Base-by-base conservation (phyloP, 2,797 vertebrate genomes). In the Anguilla obscura region DNA sequence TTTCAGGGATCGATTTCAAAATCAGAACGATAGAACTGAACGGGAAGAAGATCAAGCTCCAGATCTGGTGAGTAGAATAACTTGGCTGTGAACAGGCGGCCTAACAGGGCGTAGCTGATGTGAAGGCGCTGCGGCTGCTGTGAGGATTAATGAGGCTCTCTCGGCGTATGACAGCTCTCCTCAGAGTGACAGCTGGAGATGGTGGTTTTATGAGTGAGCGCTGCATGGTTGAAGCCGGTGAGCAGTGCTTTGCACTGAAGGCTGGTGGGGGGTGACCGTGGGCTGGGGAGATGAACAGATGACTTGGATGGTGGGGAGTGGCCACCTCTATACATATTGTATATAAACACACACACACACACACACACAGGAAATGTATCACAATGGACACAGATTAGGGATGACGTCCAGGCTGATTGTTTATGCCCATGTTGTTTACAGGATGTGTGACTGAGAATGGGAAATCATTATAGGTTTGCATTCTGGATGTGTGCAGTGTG, bases 1-100 rank as follows among this genome's bases (percentile, higher is more conserved):
- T 95, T 92, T 30, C 95, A 99, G 99, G 99, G 91, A 99, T 99
- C 82, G 99, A 99, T 94, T 99, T 99, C 92, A 99, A 99, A 96
- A 99, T 99, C 95, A 95, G 98, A 94, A 99, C 99, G 71, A 97
- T 99, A 94, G 98, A 99, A 93, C 94, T 99, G 90, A 98, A 99
- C 89, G 99, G 99, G 87, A 99, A 99, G 95, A 97, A 98, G 95
- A 99, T 99, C 92, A 99, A 99, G 92, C 97, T 99, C 89, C 99
- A 99, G 24, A 99, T 99, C 92, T 99, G 98, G 99, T 99, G 94
- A 97, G 97, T 96, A 10, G 9, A 45, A 9, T 4, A 6, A 21
- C 4, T 79, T 16, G 4, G 8, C 74, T 18, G 10, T 4, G 1
- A 5, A 40, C 5, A 0, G 36, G 76, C 36, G 7, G 36, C 36